Evolutionary conservation across 2,797 vertebrate species (phyloP).

Genomic region (Pterois miles): DNA sequence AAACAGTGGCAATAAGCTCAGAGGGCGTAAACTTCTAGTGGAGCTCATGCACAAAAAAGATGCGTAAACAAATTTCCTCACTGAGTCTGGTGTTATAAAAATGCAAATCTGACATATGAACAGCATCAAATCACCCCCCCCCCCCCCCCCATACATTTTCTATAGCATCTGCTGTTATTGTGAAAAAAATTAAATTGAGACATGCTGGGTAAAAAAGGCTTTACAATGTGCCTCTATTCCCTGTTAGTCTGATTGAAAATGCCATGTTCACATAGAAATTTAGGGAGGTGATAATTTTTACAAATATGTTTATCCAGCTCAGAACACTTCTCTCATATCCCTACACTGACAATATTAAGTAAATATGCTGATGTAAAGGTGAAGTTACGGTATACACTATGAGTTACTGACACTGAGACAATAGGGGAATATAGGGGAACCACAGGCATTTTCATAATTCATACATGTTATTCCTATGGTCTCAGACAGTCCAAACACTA

Average conservation of each 20-base stretch:
- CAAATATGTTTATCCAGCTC: background rate
- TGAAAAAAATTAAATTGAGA: background rate
- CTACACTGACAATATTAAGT: background rate
- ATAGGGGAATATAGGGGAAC: background rate
- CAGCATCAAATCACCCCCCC: background rate
- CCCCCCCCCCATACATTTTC: background rate
- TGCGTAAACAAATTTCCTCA: background rate
- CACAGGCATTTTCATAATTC: no score
- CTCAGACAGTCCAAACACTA: no score
- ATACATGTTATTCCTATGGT: no score
- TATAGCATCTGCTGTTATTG: background rate
- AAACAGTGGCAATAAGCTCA: constrained; percentile 20
- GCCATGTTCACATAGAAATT: background rate
- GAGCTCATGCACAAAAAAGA: background rate
- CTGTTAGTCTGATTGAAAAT: background rate
- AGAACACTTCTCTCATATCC: background rate
- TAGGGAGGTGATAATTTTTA: background rate
- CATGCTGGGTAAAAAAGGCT: background rate
- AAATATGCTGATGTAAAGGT: background rate
- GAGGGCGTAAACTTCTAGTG: background rate
- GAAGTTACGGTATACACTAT: background rate
- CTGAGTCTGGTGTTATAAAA: constrained; percentile 2
- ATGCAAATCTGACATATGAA: background rate
- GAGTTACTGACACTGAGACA: background rate
- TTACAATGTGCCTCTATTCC: background rate